These are phyloP conservation scores for Apostichopus parvimensis DNA, from an alignment of 35 echinoderm and acorn worm species.

Conservation along the genomic window DNA sequence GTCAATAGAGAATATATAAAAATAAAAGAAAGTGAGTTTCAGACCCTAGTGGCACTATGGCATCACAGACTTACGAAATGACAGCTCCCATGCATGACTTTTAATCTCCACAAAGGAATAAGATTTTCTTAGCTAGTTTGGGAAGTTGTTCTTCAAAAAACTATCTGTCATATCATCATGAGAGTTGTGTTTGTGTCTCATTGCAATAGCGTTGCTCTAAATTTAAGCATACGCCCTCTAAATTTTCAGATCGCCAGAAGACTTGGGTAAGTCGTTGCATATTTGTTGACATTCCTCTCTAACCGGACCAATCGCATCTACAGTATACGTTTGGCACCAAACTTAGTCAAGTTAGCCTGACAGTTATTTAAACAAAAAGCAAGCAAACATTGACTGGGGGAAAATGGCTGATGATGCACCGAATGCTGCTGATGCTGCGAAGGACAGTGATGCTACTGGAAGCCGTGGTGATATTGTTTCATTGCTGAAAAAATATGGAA, in stretches of 20 bases:
- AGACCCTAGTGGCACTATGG: too few relatives aligned
- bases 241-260: background rate
- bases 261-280: background rate
- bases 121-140: too few relatives aligned
- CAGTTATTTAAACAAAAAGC: too few relatives aligned
- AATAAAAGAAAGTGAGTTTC: background rate
- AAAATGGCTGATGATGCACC: constrained; percentile 1
- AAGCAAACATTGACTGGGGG: background rate
- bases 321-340: background rate
- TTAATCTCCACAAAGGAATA: too few relatives aligned
- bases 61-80: too few relatives aligned
- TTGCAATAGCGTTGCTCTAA: background rate
- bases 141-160: too few relatives aligned
- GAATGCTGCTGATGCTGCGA: background rate
- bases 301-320: background rate
- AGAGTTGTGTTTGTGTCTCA: too few relatives aligned
- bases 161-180: too few relatives aligned
- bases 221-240: background rate
- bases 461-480: constrained; percentile 32
- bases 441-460: background rate
- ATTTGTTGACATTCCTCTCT: background rate
- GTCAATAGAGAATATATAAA: background rate
- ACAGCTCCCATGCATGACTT: too few relatives aligned
- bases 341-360: background rate
- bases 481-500: constrained; percentile 54